Evolutionary conservation across 2,113 vertebrate species (phyloP).

Genomic region (Lamprotornis superbus): DNA sequence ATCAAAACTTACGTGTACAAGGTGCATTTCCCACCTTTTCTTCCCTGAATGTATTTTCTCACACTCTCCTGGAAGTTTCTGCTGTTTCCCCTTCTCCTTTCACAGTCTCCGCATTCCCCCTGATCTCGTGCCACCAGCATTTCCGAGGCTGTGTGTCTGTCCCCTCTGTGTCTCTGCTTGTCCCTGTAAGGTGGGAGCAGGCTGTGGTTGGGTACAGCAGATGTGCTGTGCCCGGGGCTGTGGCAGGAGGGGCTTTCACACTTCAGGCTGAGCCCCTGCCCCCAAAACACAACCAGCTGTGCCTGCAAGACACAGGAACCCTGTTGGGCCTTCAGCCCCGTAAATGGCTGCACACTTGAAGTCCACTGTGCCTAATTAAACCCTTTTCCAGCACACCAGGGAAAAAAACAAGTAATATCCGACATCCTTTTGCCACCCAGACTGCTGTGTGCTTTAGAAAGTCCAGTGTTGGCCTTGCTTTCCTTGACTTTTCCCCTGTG

Average conservation of each 20-base stretch:
- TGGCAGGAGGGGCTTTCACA: background rate
- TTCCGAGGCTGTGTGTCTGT: rapidly evolving
- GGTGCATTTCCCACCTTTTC: rapidly evolving
- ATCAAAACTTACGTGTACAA: rapidly evolving
- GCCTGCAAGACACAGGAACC: background rate
- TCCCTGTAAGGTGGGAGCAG: background rate
- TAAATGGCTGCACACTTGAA: background rate
- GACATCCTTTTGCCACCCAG: conserved; percentile 27
- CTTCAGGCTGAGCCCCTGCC: background rate
- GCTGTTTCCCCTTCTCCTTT: background rate
- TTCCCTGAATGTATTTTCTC: background rate
- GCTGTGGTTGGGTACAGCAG: background rate
- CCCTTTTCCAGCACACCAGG: conserved; percentile 5
- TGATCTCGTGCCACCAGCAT: background rate
- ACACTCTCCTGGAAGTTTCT: background rate
- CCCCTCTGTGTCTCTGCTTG: background rate
- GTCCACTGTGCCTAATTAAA: conserved; percentile 13
- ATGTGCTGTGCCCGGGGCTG: background rate
- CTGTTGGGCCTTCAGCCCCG: background rate
- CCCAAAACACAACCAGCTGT: background rate
- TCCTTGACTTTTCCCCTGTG: background rate
- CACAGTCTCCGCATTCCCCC: background rate
- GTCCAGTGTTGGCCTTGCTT: background rate
- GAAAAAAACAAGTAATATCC: background rate
- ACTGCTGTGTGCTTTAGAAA: background rate